phyloP scores from a whole-genome alignment of 2,797 vertebrate genomes.

The Cuculus canorus region DNA sequence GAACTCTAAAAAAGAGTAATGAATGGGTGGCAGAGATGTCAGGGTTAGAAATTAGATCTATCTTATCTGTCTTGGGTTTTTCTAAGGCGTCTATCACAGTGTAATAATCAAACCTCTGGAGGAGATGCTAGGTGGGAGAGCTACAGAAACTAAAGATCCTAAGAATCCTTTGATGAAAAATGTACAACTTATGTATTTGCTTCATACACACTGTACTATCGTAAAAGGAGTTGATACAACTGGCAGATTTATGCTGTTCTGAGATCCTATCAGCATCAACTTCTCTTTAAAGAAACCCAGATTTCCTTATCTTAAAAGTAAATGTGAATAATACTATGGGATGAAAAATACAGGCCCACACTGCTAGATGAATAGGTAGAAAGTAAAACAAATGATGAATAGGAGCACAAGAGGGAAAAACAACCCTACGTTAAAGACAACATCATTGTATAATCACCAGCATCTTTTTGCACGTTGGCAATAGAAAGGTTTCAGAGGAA shows the following conservation, averaged over 20 bases:
- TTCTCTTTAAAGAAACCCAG: constrained; percentile 35
- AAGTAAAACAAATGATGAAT: not conserved
- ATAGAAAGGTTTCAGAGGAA: not conserved
- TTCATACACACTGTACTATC: not conserved
- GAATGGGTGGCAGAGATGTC: constrained; percentile 61
- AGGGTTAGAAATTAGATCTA: constrained; percentile 66
- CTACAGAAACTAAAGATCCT: constrained; percentile 16
- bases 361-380: not conserved
- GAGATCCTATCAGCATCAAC: constrained; percentile 23
- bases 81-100: constrained; percentile 14
- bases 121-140: not conserved
- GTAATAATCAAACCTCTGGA: constrained; percentile 15
- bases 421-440: not conserved
- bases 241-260: constrained; percentile 9
- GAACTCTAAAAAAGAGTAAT: constrained; percentile 45
- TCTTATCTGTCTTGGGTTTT: constrained; percentile 50
- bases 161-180: constrained; percentile 9
- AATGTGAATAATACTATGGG: not conserved
- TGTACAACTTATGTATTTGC: not conserved
- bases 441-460: not conserved
- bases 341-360: not conserved
- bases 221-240: not conserved
- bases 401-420: not conserved
- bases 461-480: not conserved
- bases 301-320: constrained; percentile 9